These are phyloP conservation scores for Neostethus bicornis DNA, from an alignment of 2,797 vertebrate species.

Conservation along the genomic window DNA sequence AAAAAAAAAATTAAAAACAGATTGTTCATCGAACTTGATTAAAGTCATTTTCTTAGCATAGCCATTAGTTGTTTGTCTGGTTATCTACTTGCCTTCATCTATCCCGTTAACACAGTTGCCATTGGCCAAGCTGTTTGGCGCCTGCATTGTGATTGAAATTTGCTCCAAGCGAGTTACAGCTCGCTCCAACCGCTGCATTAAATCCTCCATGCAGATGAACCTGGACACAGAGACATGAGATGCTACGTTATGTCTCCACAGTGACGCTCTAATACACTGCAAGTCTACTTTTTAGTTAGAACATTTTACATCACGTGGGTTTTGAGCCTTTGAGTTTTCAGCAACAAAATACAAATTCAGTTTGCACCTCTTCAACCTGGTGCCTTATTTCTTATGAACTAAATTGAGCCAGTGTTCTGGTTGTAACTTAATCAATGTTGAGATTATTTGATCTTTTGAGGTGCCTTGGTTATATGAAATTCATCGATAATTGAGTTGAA, in stretches of 20 bases:
- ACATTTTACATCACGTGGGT: neutral
- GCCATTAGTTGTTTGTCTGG: neutral
- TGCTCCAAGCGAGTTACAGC: slow-evolving; percentile 90
- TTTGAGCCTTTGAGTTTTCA: neutral
- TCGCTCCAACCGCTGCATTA: slow-evolving; percentile 91
- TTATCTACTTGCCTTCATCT: slow-evolving; percentile 79
- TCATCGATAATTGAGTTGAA: slow-evolving; percentile 23
- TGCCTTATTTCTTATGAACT: slow-evolving; percentile 16
- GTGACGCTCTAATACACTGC: neutral
- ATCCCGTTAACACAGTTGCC: slow-evolving; percentile 85
- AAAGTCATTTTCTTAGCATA: neutral
- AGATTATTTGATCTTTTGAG: slow-evolving; percentile 21
- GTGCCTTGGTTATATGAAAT: slow-evolving; percentile 17
- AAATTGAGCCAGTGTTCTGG: neutral
- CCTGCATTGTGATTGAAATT: slow-evolving; percentile 77
- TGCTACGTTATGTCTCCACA: neutral
- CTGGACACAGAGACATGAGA: slow-evolving; percentile 38
- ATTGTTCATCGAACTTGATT: neutral
- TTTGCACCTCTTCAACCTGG: neutral
- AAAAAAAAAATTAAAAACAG: no score
- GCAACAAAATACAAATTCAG: neutral
- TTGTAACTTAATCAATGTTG: slow-evolving; percentile 29
- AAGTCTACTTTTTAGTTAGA: neutral
- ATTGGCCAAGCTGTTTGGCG: slow-evolving; percentile 69
- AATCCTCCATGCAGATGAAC: slow-evolving; percentile 75